Conservation (phyloP, 2,888 invertebrate genomes). For the Ganaspis brasiliensis region DNA sequence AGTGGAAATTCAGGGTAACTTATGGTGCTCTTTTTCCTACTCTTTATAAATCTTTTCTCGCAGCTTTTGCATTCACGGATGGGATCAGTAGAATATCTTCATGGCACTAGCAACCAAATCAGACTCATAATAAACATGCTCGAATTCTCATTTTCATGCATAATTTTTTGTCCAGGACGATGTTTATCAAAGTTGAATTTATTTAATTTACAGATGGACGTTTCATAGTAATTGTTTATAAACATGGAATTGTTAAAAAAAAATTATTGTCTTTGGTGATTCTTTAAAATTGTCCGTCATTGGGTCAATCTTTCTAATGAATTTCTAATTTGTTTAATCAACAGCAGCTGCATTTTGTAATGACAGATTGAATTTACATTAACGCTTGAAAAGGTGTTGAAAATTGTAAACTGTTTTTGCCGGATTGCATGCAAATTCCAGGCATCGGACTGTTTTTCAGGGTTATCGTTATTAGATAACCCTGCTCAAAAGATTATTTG, state of each 20-base stretch:
- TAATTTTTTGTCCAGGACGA: conserved; percentile 61
- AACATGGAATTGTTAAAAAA: too few species aligned
- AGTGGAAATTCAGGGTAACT: conserved; percentile 87
- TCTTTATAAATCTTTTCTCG: conserved; percentile 62
- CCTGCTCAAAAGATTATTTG: conserved; percentile 53
- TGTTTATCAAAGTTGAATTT: conserved; percentile 10
- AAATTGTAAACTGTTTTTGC: conserved; percentile 10
- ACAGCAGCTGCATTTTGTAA: conserved; percentile 25
- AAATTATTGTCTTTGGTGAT: not conserved
- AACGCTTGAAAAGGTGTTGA: not conserved
- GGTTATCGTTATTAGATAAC: conserved; percentile 70
- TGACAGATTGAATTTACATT: not conserved
- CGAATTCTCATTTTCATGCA: conserved; percentile 55
- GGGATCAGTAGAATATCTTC: conserved; percentile 51
- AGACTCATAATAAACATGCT: conserved; percentile 45
- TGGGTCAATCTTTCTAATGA: not conserved
- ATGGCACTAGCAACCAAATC: conserved; percentile 58
- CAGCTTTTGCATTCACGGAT: conserved; percentile 65
- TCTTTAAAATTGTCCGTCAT: not conserved
- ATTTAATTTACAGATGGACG: conserved; percentile 9
- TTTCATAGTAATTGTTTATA: too few species aligned
- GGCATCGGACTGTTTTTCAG: conserved; percentile 47
- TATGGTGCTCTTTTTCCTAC: conserved; percentile 73
- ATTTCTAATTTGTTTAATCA: too few species aligned
- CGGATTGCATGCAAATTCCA: conserved; percentile 45